phyloP scores from a whole-genome alignment of 2,797 vertebrate genomes.

The Centropyge bicolor region DNA sequence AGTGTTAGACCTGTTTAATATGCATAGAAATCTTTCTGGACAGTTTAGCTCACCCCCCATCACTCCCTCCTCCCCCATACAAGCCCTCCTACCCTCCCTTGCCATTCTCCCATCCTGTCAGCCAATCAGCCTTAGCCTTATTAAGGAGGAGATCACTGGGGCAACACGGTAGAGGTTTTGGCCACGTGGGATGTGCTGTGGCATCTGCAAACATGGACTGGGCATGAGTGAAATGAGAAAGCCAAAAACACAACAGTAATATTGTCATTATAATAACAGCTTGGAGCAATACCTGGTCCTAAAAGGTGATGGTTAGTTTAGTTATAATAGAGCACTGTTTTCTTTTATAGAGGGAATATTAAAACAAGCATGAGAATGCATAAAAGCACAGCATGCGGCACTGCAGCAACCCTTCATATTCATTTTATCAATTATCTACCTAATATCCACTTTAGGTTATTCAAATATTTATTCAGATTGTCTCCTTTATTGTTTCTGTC shows the following conservation, averaged over 20 bases:
- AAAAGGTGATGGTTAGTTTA: neutral
- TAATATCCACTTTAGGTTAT: neutral
- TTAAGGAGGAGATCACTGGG: constrained; percentile 73
- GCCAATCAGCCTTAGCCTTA: constrained; percentile 70
- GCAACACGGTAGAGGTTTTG: constrained; percentile 70
- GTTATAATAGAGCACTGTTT: neutral
- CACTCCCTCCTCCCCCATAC: constrained; percentile 10
- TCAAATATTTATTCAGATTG: neutral
- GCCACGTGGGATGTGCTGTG: constrained; percentile 61
- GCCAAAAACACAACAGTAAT: neutral
- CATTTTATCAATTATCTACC: neutral
- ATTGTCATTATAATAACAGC: neutral
- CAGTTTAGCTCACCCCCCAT: constrained; percentile 46
- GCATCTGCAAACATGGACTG: constrained; percentile 16
- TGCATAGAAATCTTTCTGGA: constrained; percentile 68
- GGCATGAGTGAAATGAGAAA: constrained; percentile 29
- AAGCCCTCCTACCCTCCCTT: constrained; percentile 39
- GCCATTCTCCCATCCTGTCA: constrained; percentile 49
- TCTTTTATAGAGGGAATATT: neutral
- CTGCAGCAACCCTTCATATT: neutral
- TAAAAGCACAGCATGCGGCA: neutral
- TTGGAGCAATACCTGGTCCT: no score
- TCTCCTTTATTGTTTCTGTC: neutral
- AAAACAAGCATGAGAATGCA: neutral
- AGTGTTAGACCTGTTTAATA: constrained; percentile 68